phyloP scores from a whole-genome alignment of 1,140 invertebrate genomes.

The Sipha flava region DNA sequence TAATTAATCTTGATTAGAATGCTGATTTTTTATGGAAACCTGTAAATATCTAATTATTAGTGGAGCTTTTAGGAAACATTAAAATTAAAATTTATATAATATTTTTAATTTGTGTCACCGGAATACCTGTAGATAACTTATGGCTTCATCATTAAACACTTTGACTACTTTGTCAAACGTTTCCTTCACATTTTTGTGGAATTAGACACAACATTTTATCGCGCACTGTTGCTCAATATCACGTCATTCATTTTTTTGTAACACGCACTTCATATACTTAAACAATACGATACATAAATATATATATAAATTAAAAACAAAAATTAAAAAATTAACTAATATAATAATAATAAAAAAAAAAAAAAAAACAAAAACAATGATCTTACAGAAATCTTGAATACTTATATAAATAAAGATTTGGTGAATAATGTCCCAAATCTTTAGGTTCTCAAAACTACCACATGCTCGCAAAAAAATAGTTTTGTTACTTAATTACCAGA shows the following conservation, averaged over 20 bases:
- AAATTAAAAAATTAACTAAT: too few relatives aligned
- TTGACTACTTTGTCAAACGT: slow-evolving; percentile 17
- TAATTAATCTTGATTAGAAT: too few relatives aligned
- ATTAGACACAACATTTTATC: slow-evolving; percentile 34
- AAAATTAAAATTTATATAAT: too few relatives aligned
- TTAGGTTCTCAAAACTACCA: not conserved
- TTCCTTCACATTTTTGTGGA: slow-evolving; percentile 17
- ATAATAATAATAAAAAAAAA: too few relatives aligned
- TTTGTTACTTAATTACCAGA: too few relatives aligned
- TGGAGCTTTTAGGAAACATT: too few relatives aligned
- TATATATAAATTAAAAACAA: too few relatives aligned
- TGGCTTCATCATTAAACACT: slow-evolving; percentile 16
- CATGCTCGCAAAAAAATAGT: too few relatives aligned
- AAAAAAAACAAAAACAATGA: not conserved
- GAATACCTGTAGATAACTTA: slow-evolving; percentile 3
- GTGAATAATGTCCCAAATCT: not conserved
- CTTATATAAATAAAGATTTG: not conserved
- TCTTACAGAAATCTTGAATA: not conserved
- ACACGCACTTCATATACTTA: not conserved
- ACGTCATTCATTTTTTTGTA: not conserved
- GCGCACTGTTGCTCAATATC: slow-evolving; percentile 22
- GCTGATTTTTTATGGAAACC: too few relatives aligned
- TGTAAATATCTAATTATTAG: too few relatives aligned
- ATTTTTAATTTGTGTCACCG: too few relatives aligned
- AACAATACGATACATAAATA: not conserved